phyloP scores from a whole-genome alignment of 2,888 invertebrate genomes.

The Asteroscopus sphinx region DNA sequence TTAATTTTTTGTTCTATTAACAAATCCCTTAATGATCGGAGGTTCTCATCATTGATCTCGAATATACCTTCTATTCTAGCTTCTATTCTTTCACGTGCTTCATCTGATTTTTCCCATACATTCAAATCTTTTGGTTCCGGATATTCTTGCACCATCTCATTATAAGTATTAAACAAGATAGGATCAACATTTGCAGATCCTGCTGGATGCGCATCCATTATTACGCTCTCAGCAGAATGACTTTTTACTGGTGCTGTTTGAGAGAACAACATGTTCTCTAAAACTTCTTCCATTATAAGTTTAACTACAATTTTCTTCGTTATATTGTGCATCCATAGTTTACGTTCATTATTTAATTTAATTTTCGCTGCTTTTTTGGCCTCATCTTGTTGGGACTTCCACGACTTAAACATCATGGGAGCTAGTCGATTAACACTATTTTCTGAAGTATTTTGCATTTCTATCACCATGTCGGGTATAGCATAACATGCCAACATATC shows the following conservation, averaged over 20 bases:
- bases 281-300: slow-evolving; percentile 75
- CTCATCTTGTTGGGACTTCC: slow-evolving; percentile 79
- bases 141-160: slow-evolving; percentile 77
- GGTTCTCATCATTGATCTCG: slow-evolving; percentile 81
- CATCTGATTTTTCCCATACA: slow-evolving; percentile 86
- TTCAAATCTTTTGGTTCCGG: slow-evolving; percentile 85
- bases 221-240: slow-evolving; percentile 75
- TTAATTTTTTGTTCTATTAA: slow-evolving; percentile 83
- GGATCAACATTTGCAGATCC: slow-evolving; percentile 75
- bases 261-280: slow-evolving; percentile 59
- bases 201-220: slow-evolving; percentile 82
- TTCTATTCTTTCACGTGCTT: slow-evolving; percentile 82
- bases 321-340: slow-evolving; percentile 72
- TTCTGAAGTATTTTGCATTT: slow-evolving; percentile 79
- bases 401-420: slow-evolving; percentile 72
- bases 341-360: slow-evolving; percentile 64
- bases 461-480: slow-evolving; percentile 90
- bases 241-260: slow-evolving; percentile 48
- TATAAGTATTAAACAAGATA: slow-evolving; percentile 73
- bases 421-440: slow-evolving; percentile 72
- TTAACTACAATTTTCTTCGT: slow-evolving; percentile 72
- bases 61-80: slow-evolving; percentile 81
- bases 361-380: slow-evolving; percentile 69
- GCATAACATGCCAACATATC: slow-evolving; percentile 84
- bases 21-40: slow-evolving; percentile 76